These are phyloP conservation scores for Paedocypris sp. DNA, from an alignment of 2,113 vertebrate species.

Conservation along the genomic window DNA sequence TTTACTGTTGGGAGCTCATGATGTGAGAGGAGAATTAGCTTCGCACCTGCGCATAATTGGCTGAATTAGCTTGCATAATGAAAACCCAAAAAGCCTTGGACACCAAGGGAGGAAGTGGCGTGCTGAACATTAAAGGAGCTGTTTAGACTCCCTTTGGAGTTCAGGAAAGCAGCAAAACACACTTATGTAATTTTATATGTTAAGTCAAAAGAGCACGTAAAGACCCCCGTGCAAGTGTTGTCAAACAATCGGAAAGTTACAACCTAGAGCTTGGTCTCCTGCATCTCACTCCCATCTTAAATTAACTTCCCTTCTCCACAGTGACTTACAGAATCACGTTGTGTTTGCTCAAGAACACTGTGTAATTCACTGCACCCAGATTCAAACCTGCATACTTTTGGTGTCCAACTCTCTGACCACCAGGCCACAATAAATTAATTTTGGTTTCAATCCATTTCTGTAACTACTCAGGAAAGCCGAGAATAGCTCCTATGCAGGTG, in stretches of 20 bases:
- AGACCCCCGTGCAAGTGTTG: constrained; percentile 36
- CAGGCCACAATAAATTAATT: too few species aligned
- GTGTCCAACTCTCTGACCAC: too few species aligned
- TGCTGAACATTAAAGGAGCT: constrained; percentile 44
- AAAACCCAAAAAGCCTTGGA: constrained; percentile 58
- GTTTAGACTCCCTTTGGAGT: constrained; percentile 46
- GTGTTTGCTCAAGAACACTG: too few species aligned
- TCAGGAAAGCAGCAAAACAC: constrained; percentile 38
- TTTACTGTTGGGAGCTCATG: constrained; percentile 61
- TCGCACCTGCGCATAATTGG: constrained; percentile 73
- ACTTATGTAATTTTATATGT: constrained; percentile 34
- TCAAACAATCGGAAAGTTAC: constrained; percentile 36
- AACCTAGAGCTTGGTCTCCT: constrained; percentile 15
- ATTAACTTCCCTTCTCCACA: too few species aligned
- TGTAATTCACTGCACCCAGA: too few species aligned
- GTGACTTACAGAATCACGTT: too few species aligned
- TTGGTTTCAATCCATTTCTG: constrained; percentile 23
- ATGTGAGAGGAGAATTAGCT: constrained; percentile 65
- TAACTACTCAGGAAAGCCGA: background rate
- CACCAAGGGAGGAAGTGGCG: constrained; percentile 34
- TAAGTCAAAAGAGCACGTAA: constrained; percentile 25
- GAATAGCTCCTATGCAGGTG: background rate
- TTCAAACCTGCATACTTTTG: too few species aligned
- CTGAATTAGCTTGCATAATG: constrained; percentile 66
- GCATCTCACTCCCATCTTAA: too few species aligned